Evolutionary conservation across 2,888 invertebrate species (phyloP).

Genomic region (Mechanitis mazaeus): DNA sequence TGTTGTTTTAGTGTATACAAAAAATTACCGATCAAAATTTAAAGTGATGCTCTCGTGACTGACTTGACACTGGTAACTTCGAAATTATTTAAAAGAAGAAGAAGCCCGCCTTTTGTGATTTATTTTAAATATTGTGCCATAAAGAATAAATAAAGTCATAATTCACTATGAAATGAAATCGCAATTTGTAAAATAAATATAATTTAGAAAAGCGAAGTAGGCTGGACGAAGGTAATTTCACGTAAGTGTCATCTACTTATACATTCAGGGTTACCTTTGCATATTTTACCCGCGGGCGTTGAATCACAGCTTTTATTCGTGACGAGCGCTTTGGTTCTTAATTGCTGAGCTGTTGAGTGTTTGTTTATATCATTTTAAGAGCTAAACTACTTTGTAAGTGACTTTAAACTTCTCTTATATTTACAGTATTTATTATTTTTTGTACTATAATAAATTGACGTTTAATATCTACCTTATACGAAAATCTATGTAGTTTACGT

Average conservation of each 20-base stretch:
- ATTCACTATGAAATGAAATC: not conserved
- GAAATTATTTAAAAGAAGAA: too few relatives aligned
- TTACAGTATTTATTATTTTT: not conserved
- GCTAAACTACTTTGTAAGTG: constrained; percentile 4
- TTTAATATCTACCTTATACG: not conserved
- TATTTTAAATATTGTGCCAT: too few relatives aligned
- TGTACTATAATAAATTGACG: not conserved
- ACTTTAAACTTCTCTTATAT: not conserved
- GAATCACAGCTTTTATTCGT: constrained; percentile 18
- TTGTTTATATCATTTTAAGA: constrained; percentile 6
- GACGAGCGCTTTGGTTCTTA: constrained; percentile 13
- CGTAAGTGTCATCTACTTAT: constrained; percentile 34
- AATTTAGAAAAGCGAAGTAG: constrained; percentile 15
- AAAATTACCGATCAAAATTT: too few relatives aligned
- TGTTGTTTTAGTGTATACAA: too few relatives aligned
- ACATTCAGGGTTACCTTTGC: constrained; percentile 24
- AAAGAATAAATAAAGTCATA: too few relatives aligned
- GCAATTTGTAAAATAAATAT: not conserved
- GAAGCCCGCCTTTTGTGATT: too few relatives aligned
- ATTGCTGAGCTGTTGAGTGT: constrained; percentile 10
- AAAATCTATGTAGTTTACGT: not conserved
- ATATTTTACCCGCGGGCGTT: constrained; percentile 21
- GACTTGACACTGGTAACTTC: too few relatives aligned
- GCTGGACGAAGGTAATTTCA: constrained; percentile 26
- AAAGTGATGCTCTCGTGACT: too few relatives aligned